Conservation (phyloP, 2,888 invertebrate genomes). For the Drosophila affinis region DNA sequence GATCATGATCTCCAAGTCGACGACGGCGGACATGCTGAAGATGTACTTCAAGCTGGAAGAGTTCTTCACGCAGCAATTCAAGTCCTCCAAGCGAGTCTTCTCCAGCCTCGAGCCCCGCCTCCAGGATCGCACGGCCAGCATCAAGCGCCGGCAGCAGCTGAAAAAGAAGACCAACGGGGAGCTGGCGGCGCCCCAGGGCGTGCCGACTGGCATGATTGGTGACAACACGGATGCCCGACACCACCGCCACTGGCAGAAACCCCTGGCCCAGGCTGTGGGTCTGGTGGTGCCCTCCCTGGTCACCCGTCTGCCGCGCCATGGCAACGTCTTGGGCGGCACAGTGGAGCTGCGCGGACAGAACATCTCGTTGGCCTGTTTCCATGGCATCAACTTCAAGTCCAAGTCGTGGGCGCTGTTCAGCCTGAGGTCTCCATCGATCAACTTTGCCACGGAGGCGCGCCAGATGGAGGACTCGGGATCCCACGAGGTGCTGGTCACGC, state of each 20-base stretch:
- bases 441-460: conserved; percentile 96
- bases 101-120: conserved; percentile 87
- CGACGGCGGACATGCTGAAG: conserved; percentile 97
- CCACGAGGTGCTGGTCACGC: conserved; percentile 93
- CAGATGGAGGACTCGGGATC: conserved; percentile 87
- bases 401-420: conserved; percentile 98
- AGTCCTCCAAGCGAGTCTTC: conserved; percentile 96
- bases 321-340: conserved; percentile 93
- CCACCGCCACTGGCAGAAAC: conserved; percentile 97
- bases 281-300: conserved; percentile 90
- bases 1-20: conserved; percentile 97
- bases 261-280: conserved; percentile 91
- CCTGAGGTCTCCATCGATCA: conserved; percentile 95
- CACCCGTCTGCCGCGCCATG: conserved; percentile 87
- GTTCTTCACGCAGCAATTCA: conserved; percentile 99
- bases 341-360: conserved; percentile 95
- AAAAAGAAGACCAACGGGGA: conserved; percentile 83
- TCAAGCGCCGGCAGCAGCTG: conserved; percentile 81
- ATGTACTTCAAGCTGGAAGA: conserved; percentile 98
- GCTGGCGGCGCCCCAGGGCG: conserved; percentile 35
- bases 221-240: conserved; percentile 88
- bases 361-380: conserved; percentile 97
- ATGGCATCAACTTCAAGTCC: conserved; percentile 97
- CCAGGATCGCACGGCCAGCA: conserved; percentile 81
- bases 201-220: conserved; percentile 31